Percentiles rank a stretch among this genome's conserved stretches.
phyloP scores from a whole-genome alignment of 2,113 vertebrate species.

The Gadus macrocephalus region DNA sequence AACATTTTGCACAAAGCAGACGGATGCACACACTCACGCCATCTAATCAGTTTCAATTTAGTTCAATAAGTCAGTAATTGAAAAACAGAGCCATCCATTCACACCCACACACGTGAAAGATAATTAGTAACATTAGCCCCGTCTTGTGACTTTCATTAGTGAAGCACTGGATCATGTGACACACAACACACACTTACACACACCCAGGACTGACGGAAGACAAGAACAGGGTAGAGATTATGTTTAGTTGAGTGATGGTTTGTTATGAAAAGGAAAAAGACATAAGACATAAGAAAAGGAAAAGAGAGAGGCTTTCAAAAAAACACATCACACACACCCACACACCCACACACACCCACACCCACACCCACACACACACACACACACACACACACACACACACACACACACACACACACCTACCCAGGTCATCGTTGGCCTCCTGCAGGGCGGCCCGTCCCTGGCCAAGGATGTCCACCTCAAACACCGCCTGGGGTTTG shows the following conservation, averaged over 20 bases:
- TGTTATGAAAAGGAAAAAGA: too few relatives aligned
- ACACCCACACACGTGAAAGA: conserved; percentile 31
- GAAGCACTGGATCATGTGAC: conserved; percentile 2
- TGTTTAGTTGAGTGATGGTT: too few relatives aligned
- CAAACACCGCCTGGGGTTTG: conserved; percentile 68
- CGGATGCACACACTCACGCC: neutral
- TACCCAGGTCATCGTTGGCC: conserved; percentile 81
- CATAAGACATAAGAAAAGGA: too few relatives aligned
- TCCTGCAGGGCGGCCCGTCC: conserved; percentile 76
- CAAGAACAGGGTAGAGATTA: neutral
- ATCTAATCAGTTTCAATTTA: neutral
- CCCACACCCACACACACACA: conserved; percentile 42
- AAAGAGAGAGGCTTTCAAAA: too few relatives aligned
- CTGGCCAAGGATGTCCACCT: conserved; percentile 75
- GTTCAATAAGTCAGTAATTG: too few relatives aligned
- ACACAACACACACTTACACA: conserved; percentile 37
- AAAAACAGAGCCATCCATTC: too few relatives aligned
- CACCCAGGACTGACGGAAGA: neutral
- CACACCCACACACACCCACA: too few relatives aligned
- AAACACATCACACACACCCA: too few relatives aligned
- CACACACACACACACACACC: too few relatives aligned
- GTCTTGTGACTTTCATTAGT: conserved; percentile 62
- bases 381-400: too few relatives aligned
- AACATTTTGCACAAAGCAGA: neutral
- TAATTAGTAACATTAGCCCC: conserved; percentile 46